Conservation (phyloP, 2,888 invertebrate species). For the Epinotia demarniana region DNA sequence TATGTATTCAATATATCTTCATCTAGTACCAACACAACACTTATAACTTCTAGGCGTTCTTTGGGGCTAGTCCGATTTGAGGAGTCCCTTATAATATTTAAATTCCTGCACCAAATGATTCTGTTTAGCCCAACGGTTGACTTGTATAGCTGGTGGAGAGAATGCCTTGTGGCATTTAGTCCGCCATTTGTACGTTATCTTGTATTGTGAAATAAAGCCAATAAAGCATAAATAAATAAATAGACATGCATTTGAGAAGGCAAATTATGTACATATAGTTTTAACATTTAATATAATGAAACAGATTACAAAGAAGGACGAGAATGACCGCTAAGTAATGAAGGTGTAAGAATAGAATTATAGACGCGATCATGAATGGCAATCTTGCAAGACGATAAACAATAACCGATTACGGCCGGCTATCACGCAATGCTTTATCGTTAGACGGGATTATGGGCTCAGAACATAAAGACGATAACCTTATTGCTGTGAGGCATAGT, state of each 20-base stretch:
- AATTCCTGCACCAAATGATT: no score
- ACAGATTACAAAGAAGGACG: neutral
- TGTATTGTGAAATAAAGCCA: no score
- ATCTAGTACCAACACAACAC: no score
- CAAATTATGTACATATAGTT: neutral
- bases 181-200: no score
- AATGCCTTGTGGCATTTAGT: no score
- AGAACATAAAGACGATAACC: neutral
- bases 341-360: constrained; percentile 48
- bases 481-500: neutral
- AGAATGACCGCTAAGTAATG: constrained; percentile 47
- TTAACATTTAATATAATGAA: neutral
- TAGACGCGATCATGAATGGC: constrained; percentile 49
- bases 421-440: constrained; percentile 53
- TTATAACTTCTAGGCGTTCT: no score
- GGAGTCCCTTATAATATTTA: neutral
- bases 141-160: neutral
- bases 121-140: no score
- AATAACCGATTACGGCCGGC: constrained; percentile 53
- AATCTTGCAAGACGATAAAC: constrained; percentile 55
- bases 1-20: no score
- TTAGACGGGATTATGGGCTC: constrained; percentile 45
- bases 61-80: no score
- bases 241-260: neutral
- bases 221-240: no score